These are phyloP conservation scores for Leptinotarsa rubiginosa DNA, from an alignment of 2,888 invertebrate genomes.

Conservation along the genomic window DNA sequence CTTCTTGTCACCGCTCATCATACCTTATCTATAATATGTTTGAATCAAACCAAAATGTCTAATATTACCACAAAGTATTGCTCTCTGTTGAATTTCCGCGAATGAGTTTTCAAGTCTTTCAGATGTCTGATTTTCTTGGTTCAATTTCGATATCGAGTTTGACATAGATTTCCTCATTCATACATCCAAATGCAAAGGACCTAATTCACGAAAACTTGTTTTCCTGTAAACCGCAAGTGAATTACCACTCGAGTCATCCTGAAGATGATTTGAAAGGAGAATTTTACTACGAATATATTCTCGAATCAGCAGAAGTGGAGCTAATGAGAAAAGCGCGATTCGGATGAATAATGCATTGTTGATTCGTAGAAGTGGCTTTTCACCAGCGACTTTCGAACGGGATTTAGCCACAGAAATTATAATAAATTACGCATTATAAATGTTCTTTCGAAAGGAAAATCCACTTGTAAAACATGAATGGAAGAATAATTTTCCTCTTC, in stretches of 20 bases:
- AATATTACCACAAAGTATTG: too few species aligned
- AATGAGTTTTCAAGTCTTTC: too few species aligned
- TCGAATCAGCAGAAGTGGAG: slow-evolving; percentile 33
- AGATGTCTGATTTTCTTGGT: too few species aligned
- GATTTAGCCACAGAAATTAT: slow-evolving; percentile 49
- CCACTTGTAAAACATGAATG: slow-evolving; percentile 40
- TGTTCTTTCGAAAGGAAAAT: slow-evolving; percentile 41
- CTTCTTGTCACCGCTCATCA: too few species aligned
- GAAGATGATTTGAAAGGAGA: slow-evolving; percentile 26
- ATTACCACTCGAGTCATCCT: slow-evolving; percentile 2
- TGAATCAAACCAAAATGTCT: too few species aligned
- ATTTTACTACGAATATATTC: slow-evolving; percentile 35
- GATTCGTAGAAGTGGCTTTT: slow-evolving; percentile 50
- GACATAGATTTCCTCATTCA: background rate
- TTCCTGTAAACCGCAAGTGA: background rate
- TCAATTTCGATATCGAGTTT: too few species aligned
- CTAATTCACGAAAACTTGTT: background rate
- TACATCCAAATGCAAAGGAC: background rate
- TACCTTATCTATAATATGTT: too few species aligned
- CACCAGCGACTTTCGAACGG: slow-evolving; percentile 47
- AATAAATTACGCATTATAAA: slow-evolving; percentile 53
- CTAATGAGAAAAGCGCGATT: slow-evolving; percentile 49
- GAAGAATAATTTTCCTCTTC: slow-evolving; percentile 19
- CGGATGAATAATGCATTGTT: slow-evolving; percentile 59
- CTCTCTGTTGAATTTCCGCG: too few species aligned